Base-by-base conservation (phyloP, 2,113 vertebrate genomes). In the Thunnus thynnus region DNA sequence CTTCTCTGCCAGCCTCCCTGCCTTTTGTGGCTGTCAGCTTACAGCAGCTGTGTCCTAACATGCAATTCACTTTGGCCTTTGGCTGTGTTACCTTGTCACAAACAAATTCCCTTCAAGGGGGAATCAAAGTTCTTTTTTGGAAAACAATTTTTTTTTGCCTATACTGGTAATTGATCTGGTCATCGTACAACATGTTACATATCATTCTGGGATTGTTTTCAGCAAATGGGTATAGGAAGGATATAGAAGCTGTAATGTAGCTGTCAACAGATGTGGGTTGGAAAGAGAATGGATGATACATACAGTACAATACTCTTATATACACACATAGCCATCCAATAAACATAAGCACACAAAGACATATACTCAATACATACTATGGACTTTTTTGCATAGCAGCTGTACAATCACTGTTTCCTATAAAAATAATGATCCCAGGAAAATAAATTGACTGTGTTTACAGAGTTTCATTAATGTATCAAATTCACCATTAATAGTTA, bases 141-240 rank as follows among this genome's bases (percentile, higher is more conserved):
- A 25, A 46, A 41, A 13, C 44, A 6, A 32, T 36, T 8, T 41
- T 7, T 41, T 41, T 78, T 41, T 44, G 55, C 68, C 55, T 30
- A 3, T 64, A 61, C 25, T 0, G 0, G 13, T 68, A 60, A 76
- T 65, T 44, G 72, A 72, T 76, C 32, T 27, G 41, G 67, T 61
- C 10, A 30, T 74, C 36, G 14, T 13, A 7, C 3, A 3, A 48
- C 17, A 14, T 41, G 65, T 76, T 57, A 56, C 64, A 22, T 12
- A 51, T 60, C 20, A 46, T 67, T 84, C 41, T 61, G 57, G 75
- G 67, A 48, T 57, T 73, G 52, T 82, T 79, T 61, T 69, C 32
- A 46, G 32, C 3, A 55, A 86, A 77, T 52, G 41, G 55, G 9
- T 80, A 50, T 32, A 70, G 13, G 18, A 2, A 18, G 61, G 52